Conservation (phyloP, 2,797 vertebrate species). For the Poecilia velifera region DNA sequence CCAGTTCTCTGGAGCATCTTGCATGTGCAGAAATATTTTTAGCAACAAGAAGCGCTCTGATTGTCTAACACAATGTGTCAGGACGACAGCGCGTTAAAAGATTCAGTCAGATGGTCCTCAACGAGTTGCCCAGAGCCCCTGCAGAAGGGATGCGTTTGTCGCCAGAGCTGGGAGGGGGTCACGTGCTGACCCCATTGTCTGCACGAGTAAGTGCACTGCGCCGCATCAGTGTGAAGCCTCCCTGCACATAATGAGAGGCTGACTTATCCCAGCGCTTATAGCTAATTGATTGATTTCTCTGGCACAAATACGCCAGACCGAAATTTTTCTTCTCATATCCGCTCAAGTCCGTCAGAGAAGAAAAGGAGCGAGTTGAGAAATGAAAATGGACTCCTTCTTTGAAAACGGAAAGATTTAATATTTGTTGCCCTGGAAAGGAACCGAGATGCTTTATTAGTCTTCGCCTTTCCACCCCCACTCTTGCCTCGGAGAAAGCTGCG, state of each 20-base stretch:
- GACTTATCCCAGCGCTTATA: slow-evolving; percentile 60
- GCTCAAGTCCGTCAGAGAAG: slow-evolving; percentile 43
- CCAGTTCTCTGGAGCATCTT: slow-evolving; percentile 44
- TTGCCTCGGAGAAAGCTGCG: slow-evolving; percentile 28
- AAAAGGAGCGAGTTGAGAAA: slow-evolving; percentile 40
- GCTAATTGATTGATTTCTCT: slow-evolving; percentile 76
- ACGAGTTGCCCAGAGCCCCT: slow-evolving; percentile 61
- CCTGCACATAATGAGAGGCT: slow-evolving; percentile 48
- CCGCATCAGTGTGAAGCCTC: slow-evolving; percentile 58
- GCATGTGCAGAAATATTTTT: slow-evolving; percentile 72
- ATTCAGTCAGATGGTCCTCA: slow-evolving; percentile 74
- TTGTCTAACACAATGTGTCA: slow-evolving; percentile 59
- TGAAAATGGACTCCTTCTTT: slow-evolving; percentile 46
- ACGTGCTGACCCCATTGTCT: slow-evolving; percentile 85
- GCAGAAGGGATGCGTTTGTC: slow-evolving; percentile 73
- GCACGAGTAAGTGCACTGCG: slow-evolving; percentile 76
- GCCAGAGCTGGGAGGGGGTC: slow-evolving; percentile 70
- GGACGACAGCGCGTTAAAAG: slow-evolving; percentile 58
- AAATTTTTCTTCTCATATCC: slow-evolving; percentile 46
- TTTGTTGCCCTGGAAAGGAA: slow-evolving; percentile 72
- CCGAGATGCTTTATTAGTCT: slow-evolving; percentile 74
- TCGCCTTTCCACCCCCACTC: slow-evolving; percentile 47
- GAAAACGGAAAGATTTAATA: slow-evolving; percentile 72
- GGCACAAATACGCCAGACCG: slow-evolving; percentile 56
- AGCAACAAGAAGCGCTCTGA: slow-evolving; percentile 43